Conservation (phyloP, 2,888 invertebrate genomes). For the Ceratothoa steindachneri region DNA sequence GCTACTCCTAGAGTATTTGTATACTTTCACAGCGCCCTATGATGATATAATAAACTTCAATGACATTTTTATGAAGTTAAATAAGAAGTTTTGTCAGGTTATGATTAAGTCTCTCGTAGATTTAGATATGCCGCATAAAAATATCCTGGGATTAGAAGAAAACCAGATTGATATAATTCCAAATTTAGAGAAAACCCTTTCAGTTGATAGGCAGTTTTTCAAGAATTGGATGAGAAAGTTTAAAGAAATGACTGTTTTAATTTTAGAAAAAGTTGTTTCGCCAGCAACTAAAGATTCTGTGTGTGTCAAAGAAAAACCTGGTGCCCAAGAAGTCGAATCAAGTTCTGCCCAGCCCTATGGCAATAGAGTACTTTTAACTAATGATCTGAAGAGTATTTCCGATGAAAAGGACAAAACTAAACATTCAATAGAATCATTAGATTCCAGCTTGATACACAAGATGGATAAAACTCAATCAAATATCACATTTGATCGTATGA, state of each 20-base stretch:
- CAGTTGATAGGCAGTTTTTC: no score
- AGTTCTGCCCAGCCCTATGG: no score
- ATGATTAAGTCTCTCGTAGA: not conserved
- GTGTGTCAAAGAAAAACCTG: no score
- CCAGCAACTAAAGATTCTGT: no score
- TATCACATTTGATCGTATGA: not conserved
- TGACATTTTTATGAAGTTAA: not conserved
- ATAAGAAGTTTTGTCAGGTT: not conserved
- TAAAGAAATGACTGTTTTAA: no score
- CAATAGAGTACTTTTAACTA: no score
- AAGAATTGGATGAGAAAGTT: no score
- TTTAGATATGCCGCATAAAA: not conserved
- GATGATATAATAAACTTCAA: not conserved
- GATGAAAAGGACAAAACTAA: no score
- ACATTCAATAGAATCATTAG: not conserved
- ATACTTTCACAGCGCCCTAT: not conserved
- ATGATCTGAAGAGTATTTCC: no score
- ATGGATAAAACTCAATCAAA: not conserved
- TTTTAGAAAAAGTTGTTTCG: no score
- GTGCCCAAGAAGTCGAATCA: no score
- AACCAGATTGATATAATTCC: not conserved
- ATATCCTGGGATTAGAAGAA: not conserved
- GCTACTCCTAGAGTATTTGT: not conserved
- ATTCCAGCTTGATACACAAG: not conserved
- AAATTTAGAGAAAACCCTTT: no score